These are phyloP conservation scores for Colius striatus DNA, from an alignment of 2,113 vertebrate species.

Conservation along the genomic window DNA sequence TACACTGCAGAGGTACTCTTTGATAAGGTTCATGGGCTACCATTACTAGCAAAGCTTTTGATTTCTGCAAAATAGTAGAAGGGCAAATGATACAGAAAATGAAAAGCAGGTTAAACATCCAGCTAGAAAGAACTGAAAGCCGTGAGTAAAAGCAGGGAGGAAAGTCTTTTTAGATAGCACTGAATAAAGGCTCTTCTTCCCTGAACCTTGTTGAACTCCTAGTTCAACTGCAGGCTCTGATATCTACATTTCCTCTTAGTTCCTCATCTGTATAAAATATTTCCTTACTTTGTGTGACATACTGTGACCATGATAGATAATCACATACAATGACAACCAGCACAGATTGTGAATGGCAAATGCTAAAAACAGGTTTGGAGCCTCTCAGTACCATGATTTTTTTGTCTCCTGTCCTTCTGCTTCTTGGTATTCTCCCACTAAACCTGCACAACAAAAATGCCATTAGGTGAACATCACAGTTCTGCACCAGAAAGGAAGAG, in stretches of 20 bases:
- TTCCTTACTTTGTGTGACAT: neutral
- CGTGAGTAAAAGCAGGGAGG: neutral
- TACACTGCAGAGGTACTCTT: neutral
- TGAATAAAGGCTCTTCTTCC: neutral
- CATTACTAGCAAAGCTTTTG: neutral
- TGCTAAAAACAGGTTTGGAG: neutral
- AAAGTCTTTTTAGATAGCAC: neutral
- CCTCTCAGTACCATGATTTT: neutral
- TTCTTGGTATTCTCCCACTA: neutral
- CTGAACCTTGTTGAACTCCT: neutral
- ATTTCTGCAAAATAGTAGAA: neutral
- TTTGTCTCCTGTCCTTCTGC: neutral
- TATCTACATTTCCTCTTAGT: neutral
- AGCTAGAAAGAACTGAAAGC: constrained; percentile 1
- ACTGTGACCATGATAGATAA: neutral
- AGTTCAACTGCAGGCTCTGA: neutral
- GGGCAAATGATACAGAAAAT: neutral
- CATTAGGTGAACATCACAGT: neutral
- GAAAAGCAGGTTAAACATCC: neutral
- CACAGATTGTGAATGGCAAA: neutral
- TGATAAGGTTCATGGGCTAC: neutral
- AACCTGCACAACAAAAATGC: rapidly evolving
- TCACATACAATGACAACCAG: neutral
- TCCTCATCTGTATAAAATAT: neutral
- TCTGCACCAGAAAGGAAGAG: neutral